These are phyloP conservation scores for Masnerella sp. DNA, from an alignment of 2,888 invertebrate species.

Conservation along the genomic window DNA sequence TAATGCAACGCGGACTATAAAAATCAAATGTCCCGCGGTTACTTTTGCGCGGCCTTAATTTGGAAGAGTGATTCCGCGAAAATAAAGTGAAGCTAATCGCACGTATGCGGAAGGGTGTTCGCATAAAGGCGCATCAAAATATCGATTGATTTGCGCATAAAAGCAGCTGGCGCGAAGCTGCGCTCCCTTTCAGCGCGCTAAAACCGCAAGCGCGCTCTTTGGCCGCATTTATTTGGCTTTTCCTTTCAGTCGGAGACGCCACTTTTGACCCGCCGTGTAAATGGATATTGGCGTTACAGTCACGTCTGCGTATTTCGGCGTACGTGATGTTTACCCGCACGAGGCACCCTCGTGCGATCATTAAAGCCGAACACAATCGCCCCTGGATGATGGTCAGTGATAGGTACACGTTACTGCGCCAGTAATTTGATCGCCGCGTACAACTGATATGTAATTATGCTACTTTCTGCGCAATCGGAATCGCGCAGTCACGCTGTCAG, in stretches of 20 bases:
- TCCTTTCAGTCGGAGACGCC: conserved; percentile 40
- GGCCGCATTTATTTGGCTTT: conserved; percentile 64
- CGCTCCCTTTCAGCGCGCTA: conserved; percentile 52
- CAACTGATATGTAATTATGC: conserved; percentile 36
- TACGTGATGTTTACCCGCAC: conserved; percentile 73
- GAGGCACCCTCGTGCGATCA: conserved; percentile 68
- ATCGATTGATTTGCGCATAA: conserved; percentile 52
- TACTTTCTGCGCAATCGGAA: conserved; percentile 22
- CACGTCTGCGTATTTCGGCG: conserved; percentile 74
- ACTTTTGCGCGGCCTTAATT: conserved; percentile 14
- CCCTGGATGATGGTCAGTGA: conserved; percentile 55
- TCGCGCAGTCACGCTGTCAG: background rate
- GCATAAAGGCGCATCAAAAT: conserved; percentile 14
- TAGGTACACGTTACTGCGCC: conserved; percentile 44
- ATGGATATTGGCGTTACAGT: conserved; percentile 69
- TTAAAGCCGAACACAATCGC: conserved; percentile 66
- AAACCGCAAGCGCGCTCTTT: conserved; percentile 58
- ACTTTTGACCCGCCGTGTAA: conserved; percentile 60
- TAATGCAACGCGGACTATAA: conserved; percentile 28
- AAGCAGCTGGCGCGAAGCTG: conserved; percentile 47
- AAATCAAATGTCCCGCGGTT: conserved; percentile 27
- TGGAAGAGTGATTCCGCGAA: conserved; percentile 30
- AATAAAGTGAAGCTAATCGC: conserved; percentile 34
- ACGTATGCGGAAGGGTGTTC: conserved; percentile 1
- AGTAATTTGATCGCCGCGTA: conserved; percentile 43